Conservation (phyloP, 1,140 invertebrate species). For the Diorhabda sublineata region DNA sequence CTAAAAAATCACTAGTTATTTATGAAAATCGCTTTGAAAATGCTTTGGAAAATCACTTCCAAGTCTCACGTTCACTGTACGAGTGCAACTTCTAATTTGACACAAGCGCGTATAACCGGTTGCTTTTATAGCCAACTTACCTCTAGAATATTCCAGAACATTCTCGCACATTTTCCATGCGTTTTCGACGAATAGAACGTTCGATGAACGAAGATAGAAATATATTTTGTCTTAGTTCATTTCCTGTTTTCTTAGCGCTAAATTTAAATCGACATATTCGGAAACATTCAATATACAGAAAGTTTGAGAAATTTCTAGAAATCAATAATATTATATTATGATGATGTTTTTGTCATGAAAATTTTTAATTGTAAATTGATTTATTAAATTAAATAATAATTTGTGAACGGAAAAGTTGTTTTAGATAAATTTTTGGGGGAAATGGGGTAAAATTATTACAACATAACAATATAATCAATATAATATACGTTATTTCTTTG, state of each 20-base stretch:
- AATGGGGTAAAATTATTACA: too few species aligned
- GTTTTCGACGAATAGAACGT: conserved; percentile 24
- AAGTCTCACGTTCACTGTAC: conserved; percentile 1
- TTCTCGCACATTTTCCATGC: conserved; percentile 26
- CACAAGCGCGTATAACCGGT: conserved; percentile 23
- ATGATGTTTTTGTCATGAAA: too few species aligned
- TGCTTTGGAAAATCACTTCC: conserved; percentile 22
- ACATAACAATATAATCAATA: too few species aligned
- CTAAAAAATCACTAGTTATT: conserved; percentile 16
- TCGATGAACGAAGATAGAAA: conserved; percentile 22
- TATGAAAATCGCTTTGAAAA: conserved; percentile 18
- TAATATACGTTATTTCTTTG: too few species aligned
- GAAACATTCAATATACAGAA: too few species aligned
- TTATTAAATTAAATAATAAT: too few species aligned
- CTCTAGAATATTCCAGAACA: conserved; percentile 42
- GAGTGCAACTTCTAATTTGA: conserved; percentile 30
- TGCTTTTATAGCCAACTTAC: conserved; percentile 39
- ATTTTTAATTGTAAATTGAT: too few species aligned
- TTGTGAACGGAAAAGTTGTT: too few species aligned
- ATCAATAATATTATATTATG: too few species aligned
- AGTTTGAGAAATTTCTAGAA: too few species aligned
- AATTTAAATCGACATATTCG: conserved; percentile 24
- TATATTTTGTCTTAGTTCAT: conserved; percentile 18
- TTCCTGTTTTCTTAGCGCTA: conserved; percentile 32
- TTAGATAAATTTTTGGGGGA: too few species aligned